Evolutionary conservation across 2,888 invertebrate genomes (phyloP).

Genomic region (Ectemnius lituratus): DNA sequence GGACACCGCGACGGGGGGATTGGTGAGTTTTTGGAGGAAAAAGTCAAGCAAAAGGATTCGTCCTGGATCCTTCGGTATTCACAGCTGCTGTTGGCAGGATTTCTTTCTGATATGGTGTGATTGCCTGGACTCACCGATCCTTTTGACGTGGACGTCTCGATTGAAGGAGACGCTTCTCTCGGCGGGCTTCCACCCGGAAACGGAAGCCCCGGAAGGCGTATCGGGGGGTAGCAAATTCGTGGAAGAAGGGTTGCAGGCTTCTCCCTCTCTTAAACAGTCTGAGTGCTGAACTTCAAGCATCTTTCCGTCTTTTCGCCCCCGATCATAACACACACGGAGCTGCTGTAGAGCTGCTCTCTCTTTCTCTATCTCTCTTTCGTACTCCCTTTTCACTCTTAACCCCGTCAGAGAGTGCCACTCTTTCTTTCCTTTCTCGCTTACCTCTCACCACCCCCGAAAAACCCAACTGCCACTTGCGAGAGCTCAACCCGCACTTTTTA

Average conservation of each 20-base stretch:
- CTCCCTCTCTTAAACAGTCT: constrained; percentile 77
- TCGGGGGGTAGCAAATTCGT: constrained; percentile 59
- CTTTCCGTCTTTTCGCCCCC: constrained; percentile 72
- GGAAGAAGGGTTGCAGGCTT: constrained; percentile 55
- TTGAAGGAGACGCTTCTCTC: constrained; percentile 91
- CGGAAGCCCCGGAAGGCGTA: constrained; percentile 58
- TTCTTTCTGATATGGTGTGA: constrained; percentile 65
- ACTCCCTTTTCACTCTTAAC: neutral
- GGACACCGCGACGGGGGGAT: too few species aligned
- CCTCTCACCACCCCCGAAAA: constrained; percentile 1
- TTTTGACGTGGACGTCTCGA: constrained; percentile 93
- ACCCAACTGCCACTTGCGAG: neutral
- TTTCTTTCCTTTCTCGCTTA: neutral
- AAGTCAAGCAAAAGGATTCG: constrained; percentile 66
- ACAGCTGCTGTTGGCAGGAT: constrained; percentile 53
- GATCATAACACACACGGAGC: constrained; percentile 65
- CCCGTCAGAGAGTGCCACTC: neutral
- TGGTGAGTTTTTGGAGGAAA: neutral
- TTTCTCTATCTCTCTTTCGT: constrained; percentile 21
- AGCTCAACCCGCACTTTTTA: too few species aligned
- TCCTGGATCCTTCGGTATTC: constrained; percentile 29
- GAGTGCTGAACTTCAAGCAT: constrained; percentile 81
- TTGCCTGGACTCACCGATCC: constrained; percentile 86
- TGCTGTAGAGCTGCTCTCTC: constrained; percentile 36
- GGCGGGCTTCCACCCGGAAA: constrained; percentile 78